Percentiles rank a stretch among this genome's conserved stretches.
Evolutionary conservation across 2,113 vertebrate species (phyloP).

Genomic region (Camelus bactrianus): DNA sequence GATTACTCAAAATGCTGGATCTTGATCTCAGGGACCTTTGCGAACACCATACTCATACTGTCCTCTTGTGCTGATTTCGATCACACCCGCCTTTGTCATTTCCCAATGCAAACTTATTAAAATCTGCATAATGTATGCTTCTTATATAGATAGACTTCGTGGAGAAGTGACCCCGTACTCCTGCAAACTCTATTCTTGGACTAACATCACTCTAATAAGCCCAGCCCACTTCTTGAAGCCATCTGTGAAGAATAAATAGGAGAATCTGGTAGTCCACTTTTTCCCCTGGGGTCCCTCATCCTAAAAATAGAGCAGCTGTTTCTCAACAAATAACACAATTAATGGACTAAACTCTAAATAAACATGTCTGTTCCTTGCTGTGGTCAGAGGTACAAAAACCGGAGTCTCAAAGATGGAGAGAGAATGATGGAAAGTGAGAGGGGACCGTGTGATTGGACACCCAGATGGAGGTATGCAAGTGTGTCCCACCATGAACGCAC

Average conservation of each 20-base stretch:
- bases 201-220: not conserved
- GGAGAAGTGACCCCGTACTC: not conserved
- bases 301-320: not conserved
- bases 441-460: not conserved
- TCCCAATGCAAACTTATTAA: not conserved
- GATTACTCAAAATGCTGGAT: not conserved
- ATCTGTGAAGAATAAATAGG: not conserved
- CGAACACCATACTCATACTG: not conserved
- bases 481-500: not conserved
- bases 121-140: not conserved
- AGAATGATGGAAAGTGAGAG: slow-evolving; percentile 63
- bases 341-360: not conserved
- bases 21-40: not conserved
- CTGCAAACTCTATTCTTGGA: not conserved
- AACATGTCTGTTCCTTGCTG: not conserved
- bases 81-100: not conserved
- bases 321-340: not conserved
- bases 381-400: slow-evolving; percentile 1
- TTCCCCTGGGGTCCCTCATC: not conserved
- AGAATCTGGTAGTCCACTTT: not conserved
- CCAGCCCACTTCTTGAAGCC: not conserved
- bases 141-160: not conserved
- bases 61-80: not conserved
- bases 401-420: not conserved
- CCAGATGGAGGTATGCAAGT: slow-evolving; percentile 34